Evolutionary conservation across 2,113 vertebrate species (phyloP), one percentile per base, ranked within the genome.

Genomic region (Catagonus wagneri): DNA sequence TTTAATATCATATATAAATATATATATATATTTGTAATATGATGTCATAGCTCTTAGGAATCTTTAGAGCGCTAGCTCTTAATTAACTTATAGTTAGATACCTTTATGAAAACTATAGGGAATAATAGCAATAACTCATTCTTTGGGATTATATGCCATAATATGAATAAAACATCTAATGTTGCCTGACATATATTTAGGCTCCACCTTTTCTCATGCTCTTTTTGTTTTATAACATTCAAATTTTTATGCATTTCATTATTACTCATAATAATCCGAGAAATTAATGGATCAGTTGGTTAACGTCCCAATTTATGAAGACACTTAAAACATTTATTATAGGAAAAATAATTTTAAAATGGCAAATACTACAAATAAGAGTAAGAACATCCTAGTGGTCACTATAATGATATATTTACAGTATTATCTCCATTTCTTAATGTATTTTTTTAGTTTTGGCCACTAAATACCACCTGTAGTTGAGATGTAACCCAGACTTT

Each of bases 1-100:
- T 96, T 60, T 96, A 69, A 25, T 89, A 79, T 65, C 39, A 34
- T 66, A 29, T 44, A 44, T 44, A 44, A 44, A 44, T 44, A 44
- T 44, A 44, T 44, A 44, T 34, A 10, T 27, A 7, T 69, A 29
- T 63, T 58, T 88, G 5, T 92, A 10, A 75, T 63, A 95, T 93
- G 60, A 95, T 90, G 93, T 97, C 3, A 76, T 58, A 76, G 44
- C 6, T 76, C 3, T 56, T 50, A 63, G 68, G 16, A 79, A 71
- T 92, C 63, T 87, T 69, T 32, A 79, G 34, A 74, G 14, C 75
- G 11, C 90, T 69, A 92, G 2, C 7, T 79, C 10, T 83, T 92
- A 85, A 56, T 74, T 87, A 86, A 69, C 25, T 86, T 90, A 76
- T 39, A 2, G 12, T 71, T 69, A 20, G 27, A 44, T 72, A 10